Base-by-base conservation (phyloP, 2,888 invertebrate species). In the Noctua janthina region DNA sequence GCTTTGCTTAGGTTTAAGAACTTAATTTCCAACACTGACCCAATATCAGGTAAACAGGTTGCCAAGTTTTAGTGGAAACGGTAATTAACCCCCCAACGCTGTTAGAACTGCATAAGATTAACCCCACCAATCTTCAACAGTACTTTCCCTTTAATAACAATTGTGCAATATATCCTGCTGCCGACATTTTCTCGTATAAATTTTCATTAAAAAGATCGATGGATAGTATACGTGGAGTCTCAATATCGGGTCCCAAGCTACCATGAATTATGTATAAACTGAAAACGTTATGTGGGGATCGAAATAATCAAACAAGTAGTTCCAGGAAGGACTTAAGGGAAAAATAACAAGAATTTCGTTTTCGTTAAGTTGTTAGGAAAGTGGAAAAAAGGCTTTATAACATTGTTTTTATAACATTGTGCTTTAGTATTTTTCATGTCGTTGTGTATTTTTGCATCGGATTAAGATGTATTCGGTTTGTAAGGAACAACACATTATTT, bases 151-250 rank as follows among this genome's bases (percentile, higher is more conserved):
- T 66, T 70, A 79, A 74, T 85, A 81, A 82, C 59, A 74, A 79
- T 66, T 39, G 59, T 51, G 71, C 29, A 77, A 85, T 83, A 79
- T 81, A 84, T 79, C 64, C 67, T 64, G 54, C 49, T 4, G 11
- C 62, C 49, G 78, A 81, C 84, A 56, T 81, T 83, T 83, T 74
- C 74, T 81, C 80, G 76, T 79, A 88, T 89, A 88, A 74, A 89
- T 86, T 89, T 84, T 89, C 87, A 88, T 88, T 88, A 86, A 69
- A 86, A 82, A 81, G 90, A 86, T 84, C 88, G 81, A 88, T 86
- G 82, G 77, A 59, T 80, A 71, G 80, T 75, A 70, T 62, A 66
- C 75, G 66, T 73, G 74, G 35, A 78, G 81, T 77, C 80, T 77
- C 84, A 88, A 89, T 90, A 84, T 83, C 66, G 71, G 20, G 11